Evolutionary conservation across 2,888 invertebrate species (phyloP).

Genomic region (Sturmia bella): DNA sequence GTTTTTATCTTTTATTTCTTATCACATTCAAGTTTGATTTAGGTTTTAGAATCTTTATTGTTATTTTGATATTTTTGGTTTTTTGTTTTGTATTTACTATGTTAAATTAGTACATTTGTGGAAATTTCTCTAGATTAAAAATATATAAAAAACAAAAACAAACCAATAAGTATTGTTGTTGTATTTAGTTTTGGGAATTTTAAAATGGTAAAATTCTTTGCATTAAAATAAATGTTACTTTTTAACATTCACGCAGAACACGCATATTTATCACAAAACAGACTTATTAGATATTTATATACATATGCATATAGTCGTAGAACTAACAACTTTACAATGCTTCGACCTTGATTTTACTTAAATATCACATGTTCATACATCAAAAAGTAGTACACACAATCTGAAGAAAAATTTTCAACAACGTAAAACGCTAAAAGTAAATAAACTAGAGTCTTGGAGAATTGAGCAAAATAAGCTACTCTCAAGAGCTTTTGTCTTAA

Average conservation of each 20-base stretch:
- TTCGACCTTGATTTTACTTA: too few relatives aligned
- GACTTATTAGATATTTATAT: too few relatives aligned
- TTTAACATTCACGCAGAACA: not conserved
- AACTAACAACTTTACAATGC: too few relatives aligned
- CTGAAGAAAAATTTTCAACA: too few relatives aligned
- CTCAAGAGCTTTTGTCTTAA: too few relatives aligned
- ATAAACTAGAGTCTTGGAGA: too few relatives aligned
- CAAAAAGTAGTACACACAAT: too few relatives aligned
- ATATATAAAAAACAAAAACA: conserved; percentile 59
- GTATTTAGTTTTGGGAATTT: not conserved
- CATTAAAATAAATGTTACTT: not conserved
- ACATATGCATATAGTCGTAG: too few relatives aligned
- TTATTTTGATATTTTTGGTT: conserved; percentile 10
- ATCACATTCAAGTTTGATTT: conserved; percentile 71
- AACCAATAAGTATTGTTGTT: conserved; percentile 51
- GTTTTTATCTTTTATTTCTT: conserved; percentile 54
- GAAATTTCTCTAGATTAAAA: conserved; percentile 75
- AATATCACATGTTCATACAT: too few relatives aligned
- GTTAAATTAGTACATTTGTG: conserved; percentile 72
- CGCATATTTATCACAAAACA: not conserved
- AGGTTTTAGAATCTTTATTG: conserved; percentile 41
- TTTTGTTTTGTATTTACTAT: conserved; percentile 39
- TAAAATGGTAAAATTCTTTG: not conserved
- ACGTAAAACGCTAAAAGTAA: too few relatives aligned
- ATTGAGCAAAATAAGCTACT: too few relatives aligned